Percentiles rank a stretch among this genome's conserved stretches.
phyloP scores from a whole-genome alignment of 64 coral and sea anemone genomes.

The Orbicella faveolata region DNA sequence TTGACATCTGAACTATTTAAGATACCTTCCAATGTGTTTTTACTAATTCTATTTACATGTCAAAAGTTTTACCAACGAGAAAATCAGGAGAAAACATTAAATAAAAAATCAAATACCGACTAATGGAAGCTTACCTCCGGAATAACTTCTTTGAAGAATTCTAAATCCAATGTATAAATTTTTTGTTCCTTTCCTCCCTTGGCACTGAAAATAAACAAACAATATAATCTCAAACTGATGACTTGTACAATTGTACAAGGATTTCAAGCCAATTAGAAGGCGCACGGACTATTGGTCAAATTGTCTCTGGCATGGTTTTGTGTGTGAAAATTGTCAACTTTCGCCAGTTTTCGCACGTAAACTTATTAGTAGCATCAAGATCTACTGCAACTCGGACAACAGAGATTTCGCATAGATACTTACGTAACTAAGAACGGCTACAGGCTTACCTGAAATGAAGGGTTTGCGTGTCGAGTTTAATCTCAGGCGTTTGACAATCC shows the following conservation, averaged over 20 bases:
- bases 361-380: neutral
- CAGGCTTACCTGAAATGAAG: conserved; percentile 70
- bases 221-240: neutral
- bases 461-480: conserved; percentile 57
- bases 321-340: too few relatives aligned
- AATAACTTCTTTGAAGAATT: conserved; percentile 65
- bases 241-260: neutral
- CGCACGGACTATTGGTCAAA: neutral
- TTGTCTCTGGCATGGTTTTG: too few relatives aligned
- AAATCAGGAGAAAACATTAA: neutral
- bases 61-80: neutral
- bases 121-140: conserved; percentile 63
- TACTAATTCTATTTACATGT: neutral
- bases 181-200: conserved; percentile 88
- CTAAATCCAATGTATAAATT: conserved; percentile 73
- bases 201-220: conserved; percentile 41
- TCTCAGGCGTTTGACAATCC: conserved; percentile 74
- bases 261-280: neutral
- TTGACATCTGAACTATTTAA: neutral
- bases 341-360: neutral
- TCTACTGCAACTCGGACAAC: neutral
- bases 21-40: neutral
- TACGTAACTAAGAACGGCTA: neutral
- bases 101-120: neutral
- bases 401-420: neutral